A percentile compares a stretch with the other conserved stretches of the same genome.
These are phyloP conservation scores for Drosophila virilis DNA, from an alignment of 1,140 invertebrate species.

Conservation along the genomic window DNA sequence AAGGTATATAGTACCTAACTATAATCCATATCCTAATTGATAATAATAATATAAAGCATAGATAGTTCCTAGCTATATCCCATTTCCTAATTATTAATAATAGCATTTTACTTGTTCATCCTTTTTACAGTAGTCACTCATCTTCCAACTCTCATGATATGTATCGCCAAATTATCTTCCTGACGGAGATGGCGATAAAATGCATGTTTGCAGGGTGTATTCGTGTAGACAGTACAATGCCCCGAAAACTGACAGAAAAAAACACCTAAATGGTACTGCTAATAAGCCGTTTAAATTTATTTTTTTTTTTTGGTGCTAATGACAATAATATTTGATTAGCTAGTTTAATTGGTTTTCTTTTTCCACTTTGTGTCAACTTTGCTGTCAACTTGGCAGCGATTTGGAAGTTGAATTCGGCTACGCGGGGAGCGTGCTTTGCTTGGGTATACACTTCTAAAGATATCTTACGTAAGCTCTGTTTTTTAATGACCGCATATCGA, in stretches of 20 bases:
- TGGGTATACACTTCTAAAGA: neutral
- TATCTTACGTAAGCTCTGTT: neutral
- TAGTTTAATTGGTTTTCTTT: conserved; percentile 74
- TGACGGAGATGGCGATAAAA: too few species aligned
- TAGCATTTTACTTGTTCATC: too few species aligned
- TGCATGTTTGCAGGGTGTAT: neutral
- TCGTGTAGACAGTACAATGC: conserved; percentile 5
- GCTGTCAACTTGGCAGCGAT: conserved; percentile 45
- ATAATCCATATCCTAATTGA: too few species aligned
- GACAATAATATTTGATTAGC: conserved; percentile 79
- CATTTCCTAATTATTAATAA: too few species aligned
- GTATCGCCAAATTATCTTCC: neutral
- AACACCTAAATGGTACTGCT: conserved; percentile 73
- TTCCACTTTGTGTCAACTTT: conserved; percentile 65
- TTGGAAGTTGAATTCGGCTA: neutral
- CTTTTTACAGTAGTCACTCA: too few species aligned
- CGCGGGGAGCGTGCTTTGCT: neutral
- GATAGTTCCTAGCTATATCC: too few species aligned
- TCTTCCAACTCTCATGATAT: too few species aligned
- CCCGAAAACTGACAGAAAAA: conserved; percentile 34
- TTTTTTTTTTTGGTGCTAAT: conserved; percentile 63
- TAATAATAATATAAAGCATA: too few species aligned
- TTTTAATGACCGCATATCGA: conserved; percentile 5
- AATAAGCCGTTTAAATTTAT: conserved; percentile 76
- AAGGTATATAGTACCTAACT: too few species aligned